These are phyloP conservation scores for Agonopterix alstromeriana DNA, from an alignment of 2,888 invertebrate species.

Conservation along the genomic window DNA sequence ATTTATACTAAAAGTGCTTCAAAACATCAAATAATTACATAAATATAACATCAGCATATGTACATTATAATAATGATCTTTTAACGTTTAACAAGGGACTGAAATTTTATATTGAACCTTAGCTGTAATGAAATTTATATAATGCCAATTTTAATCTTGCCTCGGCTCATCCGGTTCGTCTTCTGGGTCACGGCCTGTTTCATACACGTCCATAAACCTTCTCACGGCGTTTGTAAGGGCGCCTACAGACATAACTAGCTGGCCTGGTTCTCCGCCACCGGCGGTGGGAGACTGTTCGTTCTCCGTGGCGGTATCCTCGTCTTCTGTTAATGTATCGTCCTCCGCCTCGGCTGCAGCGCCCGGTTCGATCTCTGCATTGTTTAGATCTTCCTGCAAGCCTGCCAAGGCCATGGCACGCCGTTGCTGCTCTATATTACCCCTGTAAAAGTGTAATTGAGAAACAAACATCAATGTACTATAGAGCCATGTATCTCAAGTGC, in stretches of 20 bases:
- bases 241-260: conserved; percentile 2
- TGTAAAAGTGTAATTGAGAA: too few relatives aligned
- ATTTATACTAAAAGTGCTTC: too few relatives aligned
- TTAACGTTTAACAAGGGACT: too few relatives aligned
- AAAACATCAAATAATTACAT: too few relatives aligned
- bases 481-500: too few relatives aligned
- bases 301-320: background rate
- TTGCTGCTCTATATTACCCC: too few relatives aligned
- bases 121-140: too few relatives aligned
- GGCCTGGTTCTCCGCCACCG: background rate
- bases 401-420: background rate
- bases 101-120: too few relatives aligned
- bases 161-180: background rate
- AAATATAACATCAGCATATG: too few relatives aligned
- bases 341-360: conserved; percentile 2
- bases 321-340: background rate
- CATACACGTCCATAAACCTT: conserved; percentile 3
- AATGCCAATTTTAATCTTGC: too few relatives aligned
- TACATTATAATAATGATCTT: too few relatives aligned
- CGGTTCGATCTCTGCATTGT: background rate
- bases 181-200: background rate
- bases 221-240: conserved; percentile 3
- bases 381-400: background rate
- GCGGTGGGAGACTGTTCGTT: background rate
- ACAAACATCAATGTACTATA: too few relatives aligned